Evolutionary conservation across 2,888 invertebrate genomes (phyloP), one percentile per base, ranked within the genome.

Genomic region (Torymus auratus): DNA sequence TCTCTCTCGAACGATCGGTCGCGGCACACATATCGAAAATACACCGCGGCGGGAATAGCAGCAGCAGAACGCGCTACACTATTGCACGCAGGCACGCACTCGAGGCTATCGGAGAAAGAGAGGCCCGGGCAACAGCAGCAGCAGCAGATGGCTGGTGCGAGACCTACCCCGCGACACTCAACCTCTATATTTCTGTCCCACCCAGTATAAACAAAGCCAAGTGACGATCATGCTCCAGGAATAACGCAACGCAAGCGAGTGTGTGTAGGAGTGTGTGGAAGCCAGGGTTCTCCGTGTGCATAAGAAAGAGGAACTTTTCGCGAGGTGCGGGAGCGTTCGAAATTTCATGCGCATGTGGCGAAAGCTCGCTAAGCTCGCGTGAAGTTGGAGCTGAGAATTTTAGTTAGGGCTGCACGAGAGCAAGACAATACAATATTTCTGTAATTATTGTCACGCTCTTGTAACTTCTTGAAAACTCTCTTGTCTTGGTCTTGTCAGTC

Each of bases 221-320:
- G 86, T 88, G 88, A 88, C 88, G 90, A 90, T 88, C 88, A 84
- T 84, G 85, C 86, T 86, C 88, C 89, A 86, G 88, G 87, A 90
- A 90, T 90, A 89, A 89, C 86, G 85, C 13, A 60, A 0, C 7
- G 41, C 50, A n/a, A n/a, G 56, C 60, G 17, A 28, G 41, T 4
- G 41, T 13, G 17, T 0, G 13, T 52, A 20, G 20, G 20, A 20
- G 17, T n/a, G 41, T 12, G 60, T 60, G 15, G 15, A 13, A 41
- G 20, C 20, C 20, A 1, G 20, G 1, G 41, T 41, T 41, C 41
- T 41, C 41, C 7, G 41, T 41, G 41, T 41, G 41, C 7, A 4
- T 41, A 41, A 3, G 28, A 28, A 28, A 28, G 28, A 28, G 7
- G 41, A 41, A 41, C 41, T 41, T 41, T 20, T 41, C 7, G 41